Base-by-base conservation (phyloP, 1,140 invertebrate species). In the Sinella curviseta region DNA sequence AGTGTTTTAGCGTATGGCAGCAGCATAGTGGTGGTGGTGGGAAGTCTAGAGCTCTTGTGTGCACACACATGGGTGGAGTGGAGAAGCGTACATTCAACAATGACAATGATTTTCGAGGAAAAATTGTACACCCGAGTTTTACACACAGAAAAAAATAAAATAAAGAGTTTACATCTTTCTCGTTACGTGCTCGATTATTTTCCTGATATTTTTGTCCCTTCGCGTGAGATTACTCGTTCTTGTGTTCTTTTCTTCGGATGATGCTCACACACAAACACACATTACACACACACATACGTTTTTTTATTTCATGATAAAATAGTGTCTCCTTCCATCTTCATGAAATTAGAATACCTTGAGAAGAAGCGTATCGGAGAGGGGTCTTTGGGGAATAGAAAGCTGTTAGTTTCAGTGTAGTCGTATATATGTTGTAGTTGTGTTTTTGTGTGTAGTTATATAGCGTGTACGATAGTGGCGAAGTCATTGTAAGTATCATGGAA, bases 331-430 rank as follows among this genome's bases (percentile, higher is more conserved):
- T 70, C 65, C 31, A 70, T 70, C 65, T 70, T 70, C 28, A 31
- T 70, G 65, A 70, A 70, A 70, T 70, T 70, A 70, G 65, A 70
- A 70, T 70, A 70, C 65, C 65, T 70, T 70, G 65, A 33, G 57
- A 8, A 70, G 65, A 70, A 70, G 65, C 31, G 30, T 70, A 33
- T 70, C 28, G 12, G 30, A 33, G 65, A 70, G 30, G 65, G 24
- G 65, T 70, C 65, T 70, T 70, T 33, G 4, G 65, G 65, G 65
- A 70, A 70, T 70, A 70, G 31, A 70, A 70, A 70, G 65, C 65
- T 70, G 65, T 70, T 70, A 70, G 65, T 33, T 70, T 70, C n/a
- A 3, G 24, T 60, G 55, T 70, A 31, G 26, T 33, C 31, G 2
- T 65, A 4, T 65, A 4, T 65, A 8, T 8, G 57, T 16, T 17